Evolutionary conservation across 1,140 invertebrate species (phyloP), one percentile per base, ranked within the genome.

Genomic region (Drosophila navojoa): DNA sequence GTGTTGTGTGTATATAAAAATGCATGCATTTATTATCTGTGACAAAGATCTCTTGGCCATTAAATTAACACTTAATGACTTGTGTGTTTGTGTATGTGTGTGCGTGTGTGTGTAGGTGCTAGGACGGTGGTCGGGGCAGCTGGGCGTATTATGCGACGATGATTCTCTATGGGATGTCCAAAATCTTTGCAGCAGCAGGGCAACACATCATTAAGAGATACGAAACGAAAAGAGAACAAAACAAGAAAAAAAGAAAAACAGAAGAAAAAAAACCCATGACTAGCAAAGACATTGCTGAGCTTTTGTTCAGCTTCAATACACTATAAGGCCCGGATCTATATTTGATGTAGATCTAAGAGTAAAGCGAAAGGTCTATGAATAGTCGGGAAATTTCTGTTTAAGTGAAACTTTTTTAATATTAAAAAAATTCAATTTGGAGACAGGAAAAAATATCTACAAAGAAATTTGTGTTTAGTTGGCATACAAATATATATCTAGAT

Each of bases 41-140:
- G 84, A 87, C 85, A 87, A 89, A 87, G 84, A 87, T 87, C 84
- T 87, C 76, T 79, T 89, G 84, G 84, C 79, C 84, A 87, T 87
- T 87, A 87, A 87, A 87, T 87, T 87, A 87, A 87, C 84, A 87
- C 84, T 87, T 87, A 87, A 87, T 87, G 84, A 87, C 84, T 84
- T 84, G 84, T 79, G 82, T 76, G 75, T 82, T 70, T 68, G 79
- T 79, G 54, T 49, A 54, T 49, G 54, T 38, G 57, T 22, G 49
- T 49, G 59, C 60, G 29, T 42, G 13, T 52, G 64, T 59, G 73
- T 77, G 73, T 79, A 82, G 84, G 76, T 87, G 79, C 76, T 71
- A 60, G 29, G 53, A 44, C 25, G 40, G 58, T 54, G 66, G 58
- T 22, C 57, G 40, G 45, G 38, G 67, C 53, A 63, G 49, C 49